phyloP scores from a whole-genome alignment of 2,113 vertebrate species.

The Carassius auratus region DNA sequence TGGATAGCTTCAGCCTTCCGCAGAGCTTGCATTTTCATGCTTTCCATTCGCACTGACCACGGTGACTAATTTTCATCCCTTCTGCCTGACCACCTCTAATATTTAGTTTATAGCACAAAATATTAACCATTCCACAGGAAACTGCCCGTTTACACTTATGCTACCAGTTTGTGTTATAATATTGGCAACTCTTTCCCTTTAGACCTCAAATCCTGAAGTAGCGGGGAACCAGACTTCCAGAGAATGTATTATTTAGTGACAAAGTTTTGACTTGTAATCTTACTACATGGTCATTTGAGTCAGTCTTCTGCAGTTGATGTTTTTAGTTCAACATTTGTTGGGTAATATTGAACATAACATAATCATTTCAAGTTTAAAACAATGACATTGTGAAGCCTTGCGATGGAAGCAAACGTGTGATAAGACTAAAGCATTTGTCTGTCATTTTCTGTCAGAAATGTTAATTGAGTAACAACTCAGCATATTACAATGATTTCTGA shows the following conservation, averaged over 20 bases:
- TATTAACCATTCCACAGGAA: not conserved
- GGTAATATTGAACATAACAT: too few species aligned
- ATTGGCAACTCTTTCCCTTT: not conserved
- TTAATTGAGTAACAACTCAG: too few species aligned
- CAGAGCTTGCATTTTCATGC: slow-evolving; percentile 25
- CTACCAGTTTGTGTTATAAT: not conserved
- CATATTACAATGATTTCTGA: too few species aligned
- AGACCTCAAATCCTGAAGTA: not conserved
- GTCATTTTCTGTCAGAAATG: too few species aligned
- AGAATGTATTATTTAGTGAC: not conserved
- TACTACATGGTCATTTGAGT: not conserved
- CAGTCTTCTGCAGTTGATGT: not conserved
- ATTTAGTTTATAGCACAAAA: not conserved
- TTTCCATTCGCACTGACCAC: slow-evolving; percentile 54
- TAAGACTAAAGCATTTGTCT: not conserved
- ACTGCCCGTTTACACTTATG: not conserved
- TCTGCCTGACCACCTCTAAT: not conserved
- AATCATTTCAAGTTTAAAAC: not conserved
- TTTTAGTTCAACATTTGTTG: too few species aligned
- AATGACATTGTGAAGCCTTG: too few species aligned
- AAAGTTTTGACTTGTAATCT: not conserved
- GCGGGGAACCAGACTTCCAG: not conserved
- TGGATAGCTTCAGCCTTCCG: slow-evolving; percentile 35
- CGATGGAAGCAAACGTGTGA: not conserved
- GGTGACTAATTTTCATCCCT: not conserved